Evolutionary conservation across 92 coral and sea anemone species (phyloP).

Genomic region (Porites lobata): DNA sequence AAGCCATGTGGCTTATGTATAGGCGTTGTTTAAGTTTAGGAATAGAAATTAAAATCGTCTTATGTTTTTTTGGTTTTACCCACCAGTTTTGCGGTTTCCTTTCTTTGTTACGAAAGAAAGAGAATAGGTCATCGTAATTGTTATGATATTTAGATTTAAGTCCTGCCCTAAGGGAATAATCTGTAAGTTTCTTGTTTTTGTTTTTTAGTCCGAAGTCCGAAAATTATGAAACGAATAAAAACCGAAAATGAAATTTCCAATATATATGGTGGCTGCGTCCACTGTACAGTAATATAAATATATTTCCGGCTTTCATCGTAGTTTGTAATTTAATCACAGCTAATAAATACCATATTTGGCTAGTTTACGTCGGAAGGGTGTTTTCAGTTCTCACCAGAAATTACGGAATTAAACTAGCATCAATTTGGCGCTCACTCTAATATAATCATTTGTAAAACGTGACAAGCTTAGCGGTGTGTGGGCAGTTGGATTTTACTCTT

Average conservation of each 20-base stretch:
- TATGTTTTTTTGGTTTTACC: not conserved
- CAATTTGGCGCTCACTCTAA: not conserved
- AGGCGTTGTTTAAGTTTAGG: not conserved
- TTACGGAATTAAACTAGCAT: not conserved
- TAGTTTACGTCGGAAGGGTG: not conserved
- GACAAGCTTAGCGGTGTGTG: not conserved
- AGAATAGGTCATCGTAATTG: not conserved
- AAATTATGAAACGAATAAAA: too few species aligned
- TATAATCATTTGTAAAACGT: not conserved
- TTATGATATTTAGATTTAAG: too few species aligned
- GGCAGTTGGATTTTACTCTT: not conserved
- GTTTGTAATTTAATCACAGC: not conserved
- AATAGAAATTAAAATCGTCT: not conserved
- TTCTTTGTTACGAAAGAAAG: not conserved
- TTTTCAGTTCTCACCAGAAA: constrained; percentile 4
- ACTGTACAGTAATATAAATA: not conserved
- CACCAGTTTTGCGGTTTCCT: constrained; percentile 1
- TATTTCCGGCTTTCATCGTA: not conserved
- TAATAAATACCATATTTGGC: not conserved
- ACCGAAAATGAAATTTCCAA: not conserved
- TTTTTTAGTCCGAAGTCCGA: not conserved
- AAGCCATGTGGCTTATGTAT: not conserved
- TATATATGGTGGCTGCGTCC: too few species aligned
- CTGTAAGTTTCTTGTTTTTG: not conserved
- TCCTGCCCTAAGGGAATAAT: constrained; percentile 7